Percentiles rank a stretch among this genome's conserved stretches.
These are phyloP conservation scores for Cricetomys ansorgei DNA, from an alignment of 2,113 vertebrate genomes.

Conservation along the genomic window DNA sequence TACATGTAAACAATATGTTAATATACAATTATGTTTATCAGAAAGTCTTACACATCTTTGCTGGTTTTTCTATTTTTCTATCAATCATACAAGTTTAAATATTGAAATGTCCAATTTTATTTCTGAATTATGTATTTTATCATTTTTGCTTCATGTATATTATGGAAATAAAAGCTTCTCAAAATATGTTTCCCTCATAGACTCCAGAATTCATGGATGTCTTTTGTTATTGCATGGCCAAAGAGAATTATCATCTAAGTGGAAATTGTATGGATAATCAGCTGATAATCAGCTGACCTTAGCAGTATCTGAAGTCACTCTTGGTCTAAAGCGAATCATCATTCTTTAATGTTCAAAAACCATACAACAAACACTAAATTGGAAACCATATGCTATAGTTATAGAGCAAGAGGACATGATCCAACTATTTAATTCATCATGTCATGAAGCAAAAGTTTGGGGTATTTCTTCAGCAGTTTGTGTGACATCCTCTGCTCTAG, in stretches of 20 bases:
- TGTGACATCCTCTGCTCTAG: too few relatives aligned
- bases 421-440: slow-evolving; percentile 33
- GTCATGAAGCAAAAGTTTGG: slow-evolving; percentile 15
- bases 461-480: slow-evolving; percentile 24
- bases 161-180: neutral
- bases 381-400: slow-evolving; percentile 2
- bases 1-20: neutral
- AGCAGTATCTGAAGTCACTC: slow-evolving; percentile 20
- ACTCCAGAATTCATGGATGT: neutral
- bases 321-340: slow-evolving; percentile 55
- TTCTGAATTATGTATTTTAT: slow-evolving; percentile 28
- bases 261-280: slow-evolving; percentile 50
- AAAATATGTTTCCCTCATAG: neutral
- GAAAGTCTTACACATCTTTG: neutral
- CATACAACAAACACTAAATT: slow-evolving; percentile 49
- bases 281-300: slow-evolving; percentile 29
- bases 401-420: neutral
- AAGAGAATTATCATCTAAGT: slow-evolving; percentile 48
- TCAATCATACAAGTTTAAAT: slow-evolving; percentile 5
- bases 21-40: neutral
- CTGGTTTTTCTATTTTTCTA: slow-evolving; percentile 29
- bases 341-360: slow-evolving; percentile 15
- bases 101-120: slow-evolving; percentile 17
- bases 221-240: neutral
- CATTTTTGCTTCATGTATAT: slow-evolving; percentile 28